Percentiles rank a stretch among this genome's conserved stretches.
phyloP scores from a whole-genome alignment of 2,113 vertebrate species.

The Apodemus speciosus region DNA sequence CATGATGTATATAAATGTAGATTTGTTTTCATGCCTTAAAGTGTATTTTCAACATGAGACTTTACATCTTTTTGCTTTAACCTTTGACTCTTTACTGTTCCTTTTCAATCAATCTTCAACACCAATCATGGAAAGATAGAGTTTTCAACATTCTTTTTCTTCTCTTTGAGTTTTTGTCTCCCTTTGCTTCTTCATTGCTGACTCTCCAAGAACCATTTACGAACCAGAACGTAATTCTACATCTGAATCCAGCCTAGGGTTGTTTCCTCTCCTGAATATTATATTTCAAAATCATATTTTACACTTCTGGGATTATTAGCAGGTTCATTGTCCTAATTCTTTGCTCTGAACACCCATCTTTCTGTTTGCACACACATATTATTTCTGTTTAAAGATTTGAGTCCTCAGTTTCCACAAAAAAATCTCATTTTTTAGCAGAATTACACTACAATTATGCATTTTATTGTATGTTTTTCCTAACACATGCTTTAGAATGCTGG shows the following conservation, averaged over 20 bases:
- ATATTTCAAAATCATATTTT: conserved; percentile 5
- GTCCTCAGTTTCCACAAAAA: neutral
- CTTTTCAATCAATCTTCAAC: neutral
- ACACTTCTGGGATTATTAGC: neutral
- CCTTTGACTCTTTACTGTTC: neutral
- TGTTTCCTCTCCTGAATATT: neutral
- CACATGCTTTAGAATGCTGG: neutral
- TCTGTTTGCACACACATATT: neutral
- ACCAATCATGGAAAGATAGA: neutral
- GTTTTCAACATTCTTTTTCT: neutral
- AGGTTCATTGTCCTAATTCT: neutral
- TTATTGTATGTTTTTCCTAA: neutral
- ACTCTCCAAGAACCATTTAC: neutral
- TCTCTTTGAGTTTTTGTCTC: neutral
- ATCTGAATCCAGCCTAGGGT: neutral
- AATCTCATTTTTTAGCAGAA: conserved; percentile 31
- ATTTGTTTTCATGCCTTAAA: neutral
- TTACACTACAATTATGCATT: neutral
- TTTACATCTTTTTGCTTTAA: neutral
- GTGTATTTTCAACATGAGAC: neutral
- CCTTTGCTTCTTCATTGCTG: neutral
- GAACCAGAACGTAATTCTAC: neutral
- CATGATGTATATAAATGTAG: neutral
- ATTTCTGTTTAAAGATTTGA: conserved; percentile 6
- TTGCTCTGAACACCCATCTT: conserved; percentile 24